These are phyloP conservation scores for Mythimna loreyi DNA, from an alignment of 2,888 invertebrate genomes.

Conservation along the genomic window DNA sequence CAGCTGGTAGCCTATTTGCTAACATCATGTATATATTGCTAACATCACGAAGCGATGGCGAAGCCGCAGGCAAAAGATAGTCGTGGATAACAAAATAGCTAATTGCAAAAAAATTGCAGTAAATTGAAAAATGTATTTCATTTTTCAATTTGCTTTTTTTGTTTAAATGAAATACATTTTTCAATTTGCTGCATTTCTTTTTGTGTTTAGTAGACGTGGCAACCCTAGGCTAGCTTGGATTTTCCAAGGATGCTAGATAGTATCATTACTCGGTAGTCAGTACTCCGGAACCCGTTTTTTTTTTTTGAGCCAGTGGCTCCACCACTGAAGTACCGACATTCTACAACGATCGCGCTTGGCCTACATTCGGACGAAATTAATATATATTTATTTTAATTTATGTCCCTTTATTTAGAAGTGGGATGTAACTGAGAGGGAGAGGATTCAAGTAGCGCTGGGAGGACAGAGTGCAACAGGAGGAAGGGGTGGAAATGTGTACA, in stretches of 20 bases:
- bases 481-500: too few species aligned
- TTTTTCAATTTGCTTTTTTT: too few species aligned
- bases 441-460: background rate
- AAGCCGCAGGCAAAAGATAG: too few species aligned
- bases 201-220: background rate
- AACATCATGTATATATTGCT: too few species aligned
- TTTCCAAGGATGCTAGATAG: conserved; percentile 44
- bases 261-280: conserved; percentile 41
- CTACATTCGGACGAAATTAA: conserved; percentile 45
- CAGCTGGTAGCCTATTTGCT: too few species aligned
- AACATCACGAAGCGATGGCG: too few species aligned
- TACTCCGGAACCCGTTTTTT: background rate
- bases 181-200: background rate
- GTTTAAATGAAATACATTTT: too few species aligned
- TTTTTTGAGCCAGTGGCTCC: conserved; percentile 14
- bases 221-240: conserved; percentile 31
- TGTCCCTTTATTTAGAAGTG: conserved; percentile 21
- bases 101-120: too few species aligned
- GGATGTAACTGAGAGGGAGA: background rate
- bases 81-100: background rate
- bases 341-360: conserved; percentile 7
- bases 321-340: conserved; percentile 9
- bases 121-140: too few species aligned
- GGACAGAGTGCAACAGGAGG: background rate
- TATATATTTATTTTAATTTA: conserved; percentile 44